These are phyloP conservation scores for Phengaris arion DNA, from an alignment of 2,888 invertebrate species.

Conservation along the genomic window DNA sequence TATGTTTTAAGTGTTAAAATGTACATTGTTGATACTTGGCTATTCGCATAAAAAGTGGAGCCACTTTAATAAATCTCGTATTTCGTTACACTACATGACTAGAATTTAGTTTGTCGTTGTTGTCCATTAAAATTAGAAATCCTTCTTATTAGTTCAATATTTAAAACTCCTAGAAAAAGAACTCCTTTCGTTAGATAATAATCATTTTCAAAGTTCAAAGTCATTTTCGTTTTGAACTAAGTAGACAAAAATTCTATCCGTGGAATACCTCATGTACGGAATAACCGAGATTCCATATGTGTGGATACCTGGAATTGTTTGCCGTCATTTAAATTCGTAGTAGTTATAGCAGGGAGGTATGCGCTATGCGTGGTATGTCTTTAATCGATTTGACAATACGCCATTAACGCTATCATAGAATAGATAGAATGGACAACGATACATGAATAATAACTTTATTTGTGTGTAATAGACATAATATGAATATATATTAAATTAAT, in stretches of 20 bases:
- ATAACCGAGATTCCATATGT: slow-evolving; percentile 40
- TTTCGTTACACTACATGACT: neutral
- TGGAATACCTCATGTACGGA: slow-evolving; percentile 35
- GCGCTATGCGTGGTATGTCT: slow-evolving; percentile 53
- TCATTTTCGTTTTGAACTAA: neutral
- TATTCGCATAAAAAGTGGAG: no score
- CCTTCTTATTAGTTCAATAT: no score
- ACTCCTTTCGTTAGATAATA: neutral
- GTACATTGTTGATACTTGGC: no score
- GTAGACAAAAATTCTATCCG: slow-evolving; percentile 23
- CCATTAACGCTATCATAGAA: slow-evolving; percentile 26
- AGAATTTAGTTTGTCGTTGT: no score
- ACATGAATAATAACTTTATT: no score
- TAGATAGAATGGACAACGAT: neutral
- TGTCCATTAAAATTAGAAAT: no score
- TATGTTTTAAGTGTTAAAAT: no score
- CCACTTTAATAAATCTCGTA: no score
- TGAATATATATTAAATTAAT: no score
- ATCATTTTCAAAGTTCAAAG: neutral
- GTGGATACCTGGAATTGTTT: slow-evolving; percentile 58
- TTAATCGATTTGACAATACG: slow-evolving; percentile 44
- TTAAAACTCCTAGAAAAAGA: no score
- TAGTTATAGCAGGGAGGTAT: slow-evolving; percentile 51
- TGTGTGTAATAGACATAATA: no score
- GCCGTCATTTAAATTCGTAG: slow-evolving; percentile 55